Evolutionary conservation across 2,797 vertebrate species (phyloP), one percentile per base, ranked within the genome.

Genomic region (Apodemus agrarius): DNA sequence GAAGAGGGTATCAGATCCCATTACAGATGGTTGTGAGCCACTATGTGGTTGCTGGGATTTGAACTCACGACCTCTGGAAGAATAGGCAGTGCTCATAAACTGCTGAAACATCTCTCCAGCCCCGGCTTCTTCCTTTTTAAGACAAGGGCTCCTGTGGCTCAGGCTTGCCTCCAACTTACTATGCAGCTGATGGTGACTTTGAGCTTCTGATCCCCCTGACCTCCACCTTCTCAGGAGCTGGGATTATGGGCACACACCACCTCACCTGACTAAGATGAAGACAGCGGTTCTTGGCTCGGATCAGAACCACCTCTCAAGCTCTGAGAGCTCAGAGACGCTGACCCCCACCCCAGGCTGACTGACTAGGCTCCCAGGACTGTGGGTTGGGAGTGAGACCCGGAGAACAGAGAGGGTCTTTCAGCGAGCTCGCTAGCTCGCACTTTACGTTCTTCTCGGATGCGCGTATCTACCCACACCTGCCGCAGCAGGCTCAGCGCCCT

Each of bases 401-500:
- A 54, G 46, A 88, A 34, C 1, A 0, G 37, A 76, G 57, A 63
- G 31, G 61, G 61, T 37, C 67, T 43, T 57, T 43, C 69, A 46
- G 26, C 22, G 1, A 75, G 78, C 16, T 37, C 1, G 24, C 43
- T 75, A 67, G 0, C 0, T 13, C 8, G 59, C 13, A 4, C 8
- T 37, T n/a, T 14, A 17, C 67, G 22, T 52, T 57, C 57, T 40
- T 65, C 4, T 40, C 22, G 0, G 8, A 57, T 5, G 0, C 6
- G 46, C 22, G 14, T 14, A 40, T n/a, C 67, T 22, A 19, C 75
- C 37, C 0, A 6, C 22, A 37, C 11, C 67, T 52, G 61, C 65
- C 22, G 3, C 75, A n/a, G 17, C 1, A 0, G 80, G 49, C 19
- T 11, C 26, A 4, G 4, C 0, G 43, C 43, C 76, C 0, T 11